Percentiles rank a stretch among this genome's conserved stretches.
These are phyloP conservation scores for Galeopsomyia nigrocyanea DNA, from an alignment of 2,888 invertebrate genomes.

Conservation along the genomic window DNA sequence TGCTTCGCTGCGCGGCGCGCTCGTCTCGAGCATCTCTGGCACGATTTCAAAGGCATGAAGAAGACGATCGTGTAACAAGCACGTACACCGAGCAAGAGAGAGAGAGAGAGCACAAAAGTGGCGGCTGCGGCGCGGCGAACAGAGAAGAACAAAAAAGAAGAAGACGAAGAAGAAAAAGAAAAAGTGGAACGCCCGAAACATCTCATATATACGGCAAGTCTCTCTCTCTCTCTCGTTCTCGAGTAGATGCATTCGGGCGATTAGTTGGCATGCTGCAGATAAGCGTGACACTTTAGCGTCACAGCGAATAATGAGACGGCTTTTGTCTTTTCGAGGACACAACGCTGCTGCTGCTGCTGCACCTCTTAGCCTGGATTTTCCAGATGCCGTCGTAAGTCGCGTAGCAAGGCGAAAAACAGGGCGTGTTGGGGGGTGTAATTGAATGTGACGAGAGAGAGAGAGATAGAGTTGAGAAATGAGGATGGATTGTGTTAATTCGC, in stretches of 20 bases:
- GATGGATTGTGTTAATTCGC: neutral
- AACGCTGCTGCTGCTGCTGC: too few relatives aligned
- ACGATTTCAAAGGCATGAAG: constrained; percentile 30
- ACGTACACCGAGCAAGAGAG: constrained; percentile 41
- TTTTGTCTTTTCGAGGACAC: too few relatives aligned
- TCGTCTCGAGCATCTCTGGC: constrained; percentile 13
- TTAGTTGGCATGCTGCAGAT: constrained; percentile 25
- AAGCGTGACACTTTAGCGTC: constrained; percentile 31
- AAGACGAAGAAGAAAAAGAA: neutral
- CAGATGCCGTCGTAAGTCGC: too few relatives aligned
- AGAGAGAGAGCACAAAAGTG: constrained; percentile 34
- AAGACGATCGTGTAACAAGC: constrained; percentile 32
- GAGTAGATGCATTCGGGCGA: constrained; percentile 36
- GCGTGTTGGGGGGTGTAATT: too few relatives aligned
- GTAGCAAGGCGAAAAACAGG: neutral
- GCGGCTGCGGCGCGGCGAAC: constrained; percentile 18
- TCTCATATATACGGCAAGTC: constrained; percentile 25
- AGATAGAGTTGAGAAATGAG: constrained; percentile 14
- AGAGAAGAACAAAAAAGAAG: neutral
- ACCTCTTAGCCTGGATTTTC: too few relatives aligned
- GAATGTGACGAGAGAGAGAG: neutral
- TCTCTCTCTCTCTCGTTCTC: neutral
- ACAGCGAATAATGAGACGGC: constrained; percentile 30
- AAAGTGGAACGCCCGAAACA: constrained; percentile 35
- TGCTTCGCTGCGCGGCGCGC: neutral